phyloP scores from a whole-genome alignment of 2,888 invertebrate genomes.

The Conchocele bisecta region DNA sequence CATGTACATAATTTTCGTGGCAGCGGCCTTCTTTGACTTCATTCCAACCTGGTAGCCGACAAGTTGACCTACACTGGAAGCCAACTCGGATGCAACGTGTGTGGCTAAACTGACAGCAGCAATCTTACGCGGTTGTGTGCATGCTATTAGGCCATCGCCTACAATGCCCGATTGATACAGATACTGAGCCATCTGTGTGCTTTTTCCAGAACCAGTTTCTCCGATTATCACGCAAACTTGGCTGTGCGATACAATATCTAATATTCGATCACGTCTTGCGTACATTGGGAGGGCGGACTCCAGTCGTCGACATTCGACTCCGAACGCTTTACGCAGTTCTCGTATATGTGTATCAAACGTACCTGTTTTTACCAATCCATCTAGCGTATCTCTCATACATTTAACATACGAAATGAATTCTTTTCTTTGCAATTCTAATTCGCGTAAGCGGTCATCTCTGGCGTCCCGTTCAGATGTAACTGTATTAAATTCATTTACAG shows the following conservation, averaged over 20 bases:
- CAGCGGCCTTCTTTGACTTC: slow-evolving; percentile 50
- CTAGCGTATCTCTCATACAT: slow-evolving; percentile 32
- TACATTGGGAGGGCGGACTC: slow-evolving; percentile 76
- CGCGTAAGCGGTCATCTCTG: slow-evolving; percentile 60
- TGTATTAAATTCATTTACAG: slow-evolving; percentile 41
- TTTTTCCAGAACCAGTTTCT: slow-evolving; percentile 83
- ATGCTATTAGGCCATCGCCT: slow-evolving; percentile 72
- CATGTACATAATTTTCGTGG: slow-evolving; percentile 78
- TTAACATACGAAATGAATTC: slow-evolving; percentile 61
- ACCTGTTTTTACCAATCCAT: slow-evolving; percentile 18
- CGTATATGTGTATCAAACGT: slow-evolving; percentile 43
- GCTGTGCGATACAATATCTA: slow-evolving; percentile 66
- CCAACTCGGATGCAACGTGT: slow-evolving; percentile 80
- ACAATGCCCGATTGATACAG: slow-evolving; percentile 73
- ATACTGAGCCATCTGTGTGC: slow-evolving; percentile 82
- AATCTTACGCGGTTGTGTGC: slow-evolving; percentile 82
- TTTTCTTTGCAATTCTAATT: slow-evolving; percentile 59
- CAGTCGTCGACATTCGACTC: slow-evolving; percentile 68
- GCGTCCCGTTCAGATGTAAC: slow-evolving; percentile 41
- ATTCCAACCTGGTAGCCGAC: slow-evolving; percentile 79
- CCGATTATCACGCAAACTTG: slow-evolving; percentile 79
- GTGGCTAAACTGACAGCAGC: slow-evolving; percentile 81
- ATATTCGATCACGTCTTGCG: slow-evolving; percentile 70
- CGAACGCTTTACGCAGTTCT: slow-evolving; percentile 58
- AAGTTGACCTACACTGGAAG: slow-evolving; percentile 68